These are phyloP conservation scores for Brachirus orientalis DNA, from an alignment of 2,113 vertebrate genomes.

Conservation along the genomic window DNA sequence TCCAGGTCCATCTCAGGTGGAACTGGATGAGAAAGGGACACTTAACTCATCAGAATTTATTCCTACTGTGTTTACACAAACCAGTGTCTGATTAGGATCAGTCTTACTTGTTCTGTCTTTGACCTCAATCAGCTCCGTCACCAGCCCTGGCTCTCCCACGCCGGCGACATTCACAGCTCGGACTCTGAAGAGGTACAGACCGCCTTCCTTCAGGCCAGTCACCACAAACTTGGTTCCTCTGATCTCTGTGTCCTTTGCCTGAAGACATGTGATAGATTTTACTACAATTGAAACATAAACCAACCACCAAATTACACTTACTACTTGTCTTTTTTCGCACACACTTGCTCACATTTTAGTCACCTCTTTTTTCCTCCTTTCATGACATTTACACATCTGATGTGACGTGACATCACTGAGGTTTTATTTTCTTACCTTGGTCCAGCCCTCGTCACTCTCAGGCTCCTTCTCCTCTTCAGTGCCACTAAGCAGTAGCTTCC, in stretches of 20 bases:
- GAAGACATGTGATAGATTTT: constrained; percentile 17
- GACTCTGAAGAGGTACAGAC: constrained; percentile 94
- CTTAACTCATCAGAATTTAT: background rate
- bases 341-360: too few species aligned
- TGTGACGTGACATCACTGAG: too few species aligned
- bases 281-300: background rate
- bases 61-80: background rate
- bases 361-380: too few species aligned
- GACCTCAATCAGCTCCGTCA: constrained; percentile 91
- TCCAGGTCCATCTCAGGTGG: constrained; percentile 94
- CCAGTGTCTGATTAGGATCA: background rate
- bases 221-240: constrained; percentile 96
- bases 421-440: too few species aligned
- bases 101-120: constrained; percentile 95
- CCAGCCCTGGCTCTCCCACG: constrained; percentile 92
- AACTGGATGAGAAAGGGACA: constrained; percentile 76
- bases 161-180: constrained; percentile 94
- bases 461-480: constrained; percentile 64
- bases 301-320: background rate
- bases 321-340: too few species aligned
- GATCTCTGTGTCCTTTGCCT: constrained; percentile 98
- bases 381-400: too few species aligned
- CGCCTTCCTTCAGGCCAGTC: constrained; percentile 90
- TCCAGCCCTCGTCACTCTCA: constrained; percentile 83
- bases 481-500: constrained; percentile 53